Evolutionary conservation across 2,113 vertebrate species (phyloP), one percentile per base, ranked within the genome.

Genomic region (Lamprologus speciosus): DNA sequence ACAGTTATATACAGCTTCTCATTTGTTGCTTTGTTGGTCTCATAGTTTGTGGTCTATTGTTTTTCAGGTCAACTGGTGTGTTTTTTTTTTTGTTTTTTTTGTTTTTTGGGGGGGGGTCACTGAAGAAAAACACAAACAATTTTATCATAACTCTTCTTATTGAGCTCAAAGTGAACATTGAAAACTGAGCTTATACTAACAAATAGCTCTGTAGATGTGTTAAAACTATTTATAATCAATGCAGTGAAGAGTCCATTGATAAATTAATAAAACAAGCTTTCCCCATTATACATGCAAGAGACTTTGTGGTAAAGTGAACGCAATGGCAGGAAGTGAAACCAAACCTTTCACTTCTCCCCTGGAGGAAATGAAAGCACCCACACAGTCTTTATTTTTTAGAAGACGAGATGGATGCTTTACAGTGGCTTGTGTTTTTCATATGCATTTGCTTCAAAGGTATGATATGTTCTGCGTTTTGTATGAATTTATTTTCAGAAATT

Each of bases 281-380:
- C 31, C 17, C 1, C 9, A 63, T 35, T 0, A 35, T 35, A n/a
- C 58, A 63, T n/a, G 0, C 58, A n/a, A 1, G 9, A n/a, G 17
- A 35, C 58, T 40, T 68, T 80, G 40, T 2, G 6, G 4, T 13
- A 11, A 5, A 16, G n/a, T 65, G 21, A n/a, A 9, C 1, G 5
- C 19, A 4, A 8, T 40, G 2, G 51, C 70, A 81, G 86, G 91
- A 88, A 60, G 81, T n/a, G 84, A 91, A 93, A 93, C 80, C 89
- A 7, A 16, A 60, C 8, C 7, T 65, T 19, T 83, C 73, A 83
- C 68, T 7, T 47, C 19, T 57, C 16, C 42, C 19, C 1, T 58
- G 9, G n/a, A 3, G 82, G 58, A 88, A 80, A 81, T 65, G 28
- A 42, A 54, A 17, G 35, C 1, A 3, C 7, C 4, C 7, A 14